Evolutionary conservation across 2,888 invertebrate genomes (phyloP), one percentile per base, ranked within the genome.

Genomic region (Anorthoa munda): DNA sequence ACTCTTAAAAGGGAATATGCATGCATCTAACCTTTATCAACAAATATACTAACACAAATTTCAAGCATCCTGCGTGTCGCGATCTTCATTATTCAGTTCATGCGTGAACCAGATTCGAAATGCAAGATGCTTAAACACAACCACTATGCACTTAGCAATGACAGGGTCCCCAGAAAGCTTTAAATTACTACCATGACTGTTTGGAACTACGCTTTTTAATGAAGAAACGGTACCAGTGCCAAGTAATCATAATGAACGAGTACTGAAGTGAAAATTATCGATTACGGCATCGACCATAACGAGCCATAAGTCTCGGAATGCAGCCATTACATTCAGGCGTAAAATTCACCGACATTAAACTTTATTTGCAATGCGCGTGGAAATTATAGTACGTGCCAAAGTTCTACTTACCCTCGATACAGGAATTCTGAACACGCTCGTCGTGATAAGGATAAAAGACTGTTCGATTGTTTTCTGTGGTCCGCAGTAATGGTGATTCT

Each of bases 401-500:
- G n/a, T 75, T 21, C 23, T 50, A 77, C 87, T 83, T 63, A 97
- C 97, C 97, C 89, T 97, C 97, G 46, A 98, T 93, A 51, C 96
- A 92, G 72, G 97, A 94, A 67, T 91, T 93, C 86, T 98, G 97
- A 1, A 97, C 96, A 69, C 96, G 95, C 86, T 98, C 97, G 77
- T 96, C 96, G 72, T 96, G 93, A 85, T 96, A 97, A 0, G 98
- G 97, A 84, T 97, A 96, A 50, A 97, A 89, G 45, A 96, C 90
- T 1, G 92, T 91, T 2, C 96, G 89, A 5, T 92, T 95, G 48
- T 93, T 90, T 74, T 94, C 91, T 61, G 90, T 90, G 7, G 87
- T 91, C 63, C 87, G 92, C 60, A 97, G 87, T 15, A 97, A 86
- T 1, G 96, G 94, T 0, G 97, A 97, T 21, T 94, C 92, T 2